Percentiles rank a stretch among this genome's conserved stretches.
phyloP scores from a whole-genome alignment of 2,888 invertebrate genomes.

The Choreutis nemorana region DNA sequence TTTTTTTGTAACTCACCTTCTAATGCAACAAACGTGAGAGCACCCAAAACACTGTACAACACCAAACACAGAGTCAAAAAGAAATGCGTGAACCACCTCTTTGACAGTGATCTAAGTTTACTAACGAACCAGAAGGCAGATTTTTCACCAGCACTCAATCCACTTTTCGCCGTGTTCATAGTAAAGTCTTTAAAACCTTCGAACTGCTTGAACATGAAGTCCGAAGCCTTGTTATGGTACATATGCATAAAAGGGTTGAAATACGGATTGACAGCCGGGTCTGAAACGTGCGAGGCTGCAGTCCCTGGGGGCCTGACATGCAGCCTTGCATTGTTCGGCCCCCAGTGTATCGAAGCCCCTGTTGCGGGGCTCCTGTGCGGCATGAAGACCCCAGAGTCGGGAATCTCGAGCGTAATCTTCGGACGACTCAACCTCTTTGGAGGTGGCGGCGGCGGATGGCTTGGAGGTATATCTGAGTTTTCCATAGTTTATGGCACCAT shows the following conservation, averaged over 20 bases:
- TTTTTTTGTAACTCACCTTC: constrained; percentile 73
- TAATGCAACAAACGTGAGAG: constrained; percentile 77
- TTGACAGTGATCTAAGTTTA: constrained; percentile 78
- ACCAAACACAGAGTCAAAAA: constrained; percentile 81
- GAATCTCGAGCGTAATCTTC: constrained; percentile 61
- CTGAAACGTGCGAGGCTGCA: constrained; percentile 38
- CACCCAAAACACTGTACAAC: constrained; percentile 83
- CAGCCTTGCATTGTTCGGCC: constrained; percentile 26
- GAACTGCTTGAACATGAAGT: constrained; percentile 82
- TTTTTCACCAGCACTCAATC: constrained; percentile 85
- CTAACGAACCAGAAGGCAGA: constrained; percentile 81
- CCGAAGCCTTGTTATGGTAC: constrained; percentile 74
- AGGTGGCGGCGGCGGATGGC: constrained; percentile 42
- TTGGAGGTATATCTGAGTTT: constrained; percentile 32
- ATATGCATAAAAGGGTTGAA: constrained; percentile 50
- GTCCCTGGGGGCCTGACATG: constrained; percentile 34
- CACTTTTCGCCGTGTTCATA: constrained; percentile 74
- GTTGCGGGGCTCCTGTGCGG: constrained; percentile 27
- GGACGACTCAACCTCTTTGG: constrained; percentile 40
- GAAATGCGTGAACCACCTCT: constrained; percentile 89
- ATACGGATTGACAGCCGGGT: constrained; percentile 38
- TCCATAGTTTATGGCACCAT: constrained; percentile 21
- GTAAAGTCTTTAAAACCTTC: constrained; percentile 82
- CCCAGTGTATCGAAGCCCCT: constrained; percentile 25
- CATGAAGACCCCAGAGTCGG: constrained; percentile 22